Base-by-base conservation (phyloP, 1,140 invertebrate genomes). In the Chrysoperla carnea region DNA sequence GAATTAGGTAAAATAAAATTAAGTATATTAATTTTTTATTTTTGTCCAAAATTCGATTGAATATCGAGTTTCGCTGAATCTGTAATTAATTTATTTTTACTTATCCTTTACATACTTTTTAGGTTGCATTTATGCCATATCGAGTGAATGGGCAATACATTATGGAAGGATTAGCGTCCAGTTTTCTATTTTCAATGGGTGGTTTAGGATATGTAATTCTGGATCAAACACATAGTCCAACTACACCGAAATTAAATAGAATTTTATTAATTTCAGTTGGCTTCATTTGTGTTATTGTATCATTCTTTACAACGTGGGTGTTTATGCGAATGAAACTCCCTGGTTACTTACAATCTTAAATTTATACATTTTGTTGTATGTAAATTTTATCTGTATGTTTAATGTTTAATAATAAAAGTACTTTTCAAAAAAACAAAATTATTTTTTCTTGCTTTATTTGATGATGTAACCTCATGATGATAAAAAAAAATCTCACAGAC, bases 311-410 rank as follows among this genome's bases (percentile, higher is more conserved):
- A 39, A 96, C 91, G 46, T 92, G 91, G 79, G 84, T 97, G 40
- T 99, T 99, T 56, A 99, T 99, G 93, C 75, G 88, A 55, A 98
- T 99, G 84, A 99, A 99, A 68, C 60, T 99, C 47, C 94, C 95
- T 68, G 75, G 74, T 33, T 78, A 78, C 55, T 55, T 78, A 45
- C 74, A 76, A 46, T 70, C 66, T 48, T 73, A 61, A 56, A 28
- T 31, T 4, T 43, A n/a, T 14, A 44, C 13, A 33, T 36, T 35
- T 39, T 38, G n/a, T 38, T 31, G 27, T 17, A 40, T 40, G 29
- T 23, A 31, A 36, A 41, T 23, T 23, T 23, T 23, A 23, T 23
- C 17, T 23, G 5, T 23, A 23, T 23, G 17, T 23, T 23, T 23
- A 23, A 23, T 23, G n/a, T n/a, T n/a, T n/a, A n/a, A n/a, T n/a